Evolutionary conservation across 1,140 invertebrate species (phyloP), one percentile per base, ranked within the genome.

Genomic region (Pseudomyrmex concolor): DNA sequence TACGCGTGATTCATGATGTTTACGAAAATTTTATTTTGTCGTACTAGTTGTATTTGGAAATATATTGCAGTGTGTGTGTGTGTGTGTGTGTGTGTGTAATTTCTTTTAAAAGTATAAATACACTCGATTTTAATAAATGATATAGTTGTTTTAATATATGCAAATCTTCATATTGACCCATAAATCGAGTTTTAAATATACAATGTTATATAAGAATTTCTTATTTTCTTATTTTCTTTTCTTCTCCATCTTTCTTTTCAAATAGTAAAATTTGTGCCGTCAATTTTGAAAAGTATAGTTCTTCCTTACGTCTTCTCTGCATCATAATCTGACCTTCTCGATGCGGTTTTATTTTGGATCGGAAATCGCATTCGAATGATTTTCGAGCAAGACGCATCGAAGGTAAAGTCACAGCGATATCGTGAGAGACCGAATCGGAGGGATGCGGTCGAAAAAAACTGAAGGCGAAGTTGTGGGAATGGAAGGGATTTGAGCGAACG

Each of bases 361-460:
- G 87, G 89, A 91, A 92, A 91, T 92, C 88, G 89, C 83, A 85
- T 91, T 90, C 88, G 87, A 93, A 91, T 92, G 92, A 93, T 92
- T 92, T 90, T 91, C 90, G 89, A 85, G 62, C 57, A 54, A 80
- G 67, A 63, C 25, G 70, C 57, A 4, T 5, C 13, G 55, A 51
- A 48, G 71, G 50, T 45, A 19, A 25, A 15, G 43, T 25, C 74
- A 13, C 43, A 34, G 66, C 70, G 74, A n/a, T 76, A 76, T 76
- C 43, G 25, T 50, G 19, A 54, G 50, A 45, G 50, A 12, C 45
- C 1, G 72, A 45, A 25, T 22, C 55, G 22, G 48, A 66, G 8
- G 3, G 34, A 50, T 59, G 43, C 7, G 43, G 25, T 22, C 57
- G 70, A 68, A 25, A 68, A 25, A 77, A 81, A 57, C 67, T 57